phyloP scores from a whole-genome alignment of 2,113 vertebrate species.

The Hyaena hyaena region DNA sequence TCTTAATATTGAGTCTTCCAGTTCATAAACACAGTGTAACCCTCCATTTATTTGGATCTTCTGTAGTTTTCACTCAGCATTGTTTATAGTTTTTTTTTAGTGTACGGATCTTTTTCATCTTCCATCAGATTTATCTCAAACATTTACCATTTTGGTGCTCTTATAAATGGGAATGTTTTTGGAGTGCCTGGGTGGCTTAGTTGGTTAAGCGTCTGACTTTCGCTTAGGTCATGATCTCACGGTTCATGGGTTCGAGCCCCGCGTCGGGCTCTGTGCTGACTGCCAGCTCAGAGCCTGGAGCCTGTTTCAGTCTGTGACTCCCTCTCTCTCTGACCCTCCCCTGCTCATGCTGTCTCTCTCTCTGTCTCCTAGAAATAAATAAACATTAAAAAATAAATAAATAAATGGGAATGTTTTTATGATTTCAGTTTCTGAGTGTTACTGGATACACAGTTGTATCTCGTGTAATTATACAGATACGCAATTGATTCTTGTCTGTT shows the following conservation, averaged over 20 bases:
- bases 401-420: not conserved
- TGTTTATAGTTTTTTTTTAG: not conserved
- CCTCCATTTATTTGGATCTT: not conserved
- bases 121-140: not conserved
- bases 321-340: no score
- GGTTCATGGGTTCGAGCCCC: no score
- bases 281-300: no score
- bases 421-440: not conserved
- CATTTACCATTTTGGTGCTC: not conserved
- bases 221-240: no score
- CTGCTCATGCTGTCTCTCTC: no score
- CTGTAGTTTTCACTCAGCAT: not conserved
- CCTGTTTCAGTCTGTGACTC: no score
- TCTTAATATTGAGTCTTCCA: not conserved
- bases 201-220: no score
- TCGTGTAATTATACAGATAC: not conserved
- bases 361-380: no score
- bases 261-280: no score
- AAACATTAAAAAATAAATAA: no score
- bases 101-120: not conserved
- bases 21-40: not conserved
- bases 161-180: not conserved
- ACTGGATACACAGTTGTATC: not conserved
- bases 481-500: not conserved
- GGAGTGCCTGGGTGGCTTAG: no score